Evolutionary conservation across 2,113 vertebrate genomes (phyloP).

Genomic region (Microtus richardsoni): DNA sequence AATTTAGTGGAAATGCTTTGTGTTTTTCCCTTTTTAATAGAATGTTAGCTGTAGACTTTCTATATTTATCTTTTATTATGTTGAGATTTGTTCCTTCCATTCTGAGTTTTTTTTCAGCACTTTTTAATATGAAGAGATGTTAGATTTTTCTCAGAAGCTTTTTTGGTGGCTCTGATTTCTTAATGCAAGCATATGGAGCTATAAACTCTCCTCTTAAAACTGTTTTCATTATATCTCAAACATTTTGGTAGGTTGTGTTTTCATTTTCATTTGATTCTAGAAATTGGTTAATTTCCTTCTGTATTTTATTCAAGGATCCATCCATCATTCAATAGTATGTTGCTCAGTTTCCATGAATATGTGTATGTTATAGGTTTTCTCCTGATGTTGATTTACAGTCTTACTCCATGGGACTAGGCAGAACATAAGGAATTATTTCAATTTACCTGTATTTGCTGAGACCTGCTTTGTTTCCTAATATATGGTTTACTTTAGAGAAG

Average conservation of each 20-base stretch:
- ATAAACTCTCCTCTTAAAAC: not conserved
- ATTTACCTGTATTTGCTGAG: not conserved
- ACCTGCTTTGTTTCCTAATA: not conserved
- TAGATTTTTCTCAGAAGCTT: not conserved
- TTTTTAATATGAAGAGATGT: not conserved
- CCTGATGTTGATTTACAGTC: not conserved
- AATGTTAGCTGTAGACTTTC: not conserved
- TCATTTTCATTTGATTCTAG: not conserved
- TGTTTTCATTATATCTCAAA: not conserved
- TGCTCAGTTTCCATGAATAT: not conserved
- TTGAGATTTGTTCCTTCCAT: not conserved
- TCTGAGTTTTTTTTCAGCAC: not conserved
- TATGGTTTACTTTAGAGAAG: not conserved
- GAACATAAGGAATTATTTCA: not conserved
- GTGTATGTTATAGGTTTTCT: not conserved
- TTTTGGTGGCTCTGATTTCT: not conserved
- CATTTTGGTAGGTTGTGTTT: not conserved
- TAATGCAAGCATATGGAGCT: not conserved
- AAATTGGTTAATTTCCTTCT: conserved; percentile 15
- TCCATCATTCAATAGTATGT: not conserved
- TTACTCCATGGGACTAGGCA: not conserved
- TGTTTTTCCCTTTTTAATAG: not conserved
- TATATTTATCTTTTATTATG: too few relatives aligned
- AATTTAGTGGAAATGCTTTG: not conserved
- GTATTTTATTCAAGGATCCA: not conserved